These are phyloP conservation scores for Phallusia fumigata DNA, from an alignment of 23 tunicate genomes.

Conservation along the genomic window DNA sequence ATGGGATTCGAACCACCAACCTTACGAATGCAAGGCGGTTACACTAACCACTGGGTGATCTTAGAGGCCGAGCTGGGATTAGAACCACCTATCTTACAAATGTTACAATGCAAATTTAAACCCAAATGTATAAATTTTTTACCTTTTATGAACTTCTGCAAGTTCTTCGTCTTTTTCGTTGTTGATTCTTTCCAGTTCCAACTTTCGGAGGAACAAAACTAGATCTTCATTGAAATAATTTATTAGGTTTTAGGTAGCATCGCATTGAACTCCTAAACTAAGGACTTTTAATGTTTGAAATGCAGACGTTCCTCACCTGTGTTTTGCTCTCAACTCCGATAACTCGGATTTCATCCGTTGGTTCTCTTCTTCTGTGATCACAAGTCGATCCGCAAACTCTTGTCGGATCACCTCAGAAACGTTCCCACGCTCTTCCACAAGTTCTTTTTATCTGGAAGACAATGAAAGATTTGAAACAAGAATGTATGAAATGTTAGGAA, in stretches of 20 bases:
- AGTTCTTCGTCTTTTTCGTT: slow-evolving; percentile 85
- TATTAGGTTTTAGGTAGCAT: too few relatives aligned
- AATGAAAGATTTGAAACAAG: too few relatives aligned
- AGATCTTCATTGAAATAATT: not conserved
- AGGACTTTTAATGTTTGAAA: too few relatives aligned
- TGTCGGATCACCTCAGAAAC: slow-evolving; percentile 92
- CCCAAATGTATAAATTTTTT: not conserved
- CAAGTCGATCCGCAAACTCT: slow-evolving; percentile 95
- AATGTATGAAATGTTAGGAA: too few relatives aligned
- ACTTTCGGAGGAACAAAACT: slow-evolving; percentile 12
- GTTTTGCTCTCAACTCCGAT: slow-evolving; percentile 79
- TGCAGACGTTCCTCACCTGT: too few relatives aligned
- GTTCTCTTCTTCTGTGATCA: slow-evolving; percentile 80
- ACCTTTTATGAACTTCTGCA: slow-evolving; percentile 78
- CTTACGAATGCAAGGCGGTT: too few relatives aligned
- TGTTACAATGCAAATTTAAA: too few relatives aligned
- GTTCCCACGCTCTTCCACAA: slow-evolving; percentile 79
- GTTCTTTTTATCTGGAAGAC: slow-evolving; percentile 56
- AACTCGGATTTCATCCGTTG: slow-evolving; percentile 79
- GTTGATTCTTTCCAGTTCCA: slow-evolving; percentile 77
- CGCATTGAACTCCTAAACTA: too few relatives aligned
- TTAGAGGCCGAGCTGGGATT: too few relatives aligned
- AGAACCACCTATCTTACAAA: too few relatives aligned
- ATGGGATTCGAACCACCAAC: too few relatives aligned
- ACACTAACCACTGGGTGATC: too few relatives aligned